phyloP scores from a whole-genome alignment of 2,113 vertebrate genomes.

The Tetrao urogallus region DNA sequence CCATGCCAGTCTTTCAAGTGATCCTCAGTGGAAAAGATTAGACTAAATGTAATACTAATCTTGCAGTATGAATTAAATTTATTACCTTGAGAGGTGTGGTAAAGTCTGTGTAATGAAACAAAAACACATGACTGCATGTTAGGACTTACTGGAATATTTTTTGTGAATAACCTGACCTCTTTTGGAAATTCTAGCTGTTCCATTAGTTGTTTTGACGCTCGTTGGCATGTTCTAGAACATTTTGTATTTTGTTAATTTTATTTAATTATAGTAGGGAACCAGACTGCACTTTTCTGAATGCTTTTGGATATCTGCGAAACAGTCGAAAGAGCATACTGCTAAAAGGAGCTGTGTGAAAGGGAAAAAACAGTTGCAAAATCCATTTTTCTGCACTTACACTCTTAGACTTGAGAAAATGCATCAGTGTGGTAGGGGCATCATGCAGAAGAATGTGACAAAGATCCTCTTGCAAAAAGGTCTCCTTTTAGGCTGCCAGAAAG shows the following conservation, averaged over 20 bases:
- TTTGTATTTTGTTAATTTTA: slow-evolving; percentile 3
- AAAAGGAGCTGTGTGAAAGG: neutral
- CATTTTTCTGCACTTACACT: neutral
- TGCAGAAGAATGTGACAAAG: neutral
- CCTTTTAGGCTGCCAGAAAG: neutral
- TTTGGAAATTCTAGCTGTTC: neutral
- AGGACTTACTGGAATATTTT: neutral
- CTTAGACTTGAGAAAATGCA: neutral
- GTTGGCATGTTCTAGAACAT: neutral
- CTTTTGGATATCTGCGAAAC: slow-evolving; percentile 22
- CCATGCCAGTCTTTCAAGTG: neutral
- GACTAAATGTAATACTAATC: neutral
- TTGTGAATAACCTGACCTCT: neutral
- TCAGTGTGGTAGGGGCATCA: neutral
- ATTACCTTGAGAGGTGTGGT: neutral
- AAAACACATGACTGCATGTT: neutral
- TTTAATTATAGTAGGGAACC: slow-evolving; percentile 29
- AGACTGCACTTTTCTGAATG: slow-evolving; percentile 17
- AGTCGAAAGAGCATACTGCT: neutral
- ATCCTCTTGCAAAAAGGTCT: neutral
- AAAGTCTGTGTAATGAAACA: neutral
- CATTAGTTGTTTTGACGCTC: neutral
- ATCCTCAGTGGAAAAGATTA: neutral
- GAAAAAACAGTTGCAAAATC: neutral
- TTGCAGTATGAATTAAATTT: neutral